phyloP scores from a whole-genome alignment of 1,140 invertebrate species.

The Drosophila santomea region DNA sequence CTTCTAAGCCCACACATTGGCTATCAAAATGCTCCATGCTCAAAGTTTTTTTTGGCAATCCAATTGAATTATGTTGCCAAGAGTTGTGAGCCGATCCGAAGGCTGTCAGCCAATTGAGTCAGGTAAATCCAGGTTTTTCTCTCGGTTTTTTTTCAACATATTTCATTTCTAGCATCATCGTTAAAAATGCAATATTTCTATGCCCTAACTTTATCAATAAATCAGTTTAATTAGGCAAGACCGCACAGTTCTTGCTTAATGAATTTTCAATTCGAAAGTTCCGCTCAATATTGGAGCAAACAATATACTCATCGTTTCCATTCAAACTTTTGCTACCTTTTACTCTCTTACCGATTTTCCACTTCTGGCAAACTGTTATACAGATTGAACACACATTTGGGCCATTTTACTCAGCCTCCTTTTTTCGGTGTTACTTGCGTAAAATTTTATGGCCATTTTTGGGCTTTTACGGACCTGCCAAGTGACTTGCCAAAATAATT shows the following conservation, averaged over 20 bases:
- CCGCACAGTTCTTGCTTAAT: slow-evolving; percentile 36
- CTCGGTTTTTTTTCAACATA: neutral
- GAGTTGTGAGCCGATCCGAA: slow-evolving; percentile 38
- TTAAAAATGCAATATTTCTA: slow-evolving; percentile 53
- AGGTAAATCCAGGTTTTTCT: slow-evolving; percentile 29
- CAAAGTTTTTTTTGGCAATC: slow-evolving; percentile 64
- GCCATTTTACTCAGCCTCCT: slow-evolving; percentile 24
- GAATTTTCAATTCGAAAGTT: slow-evolving; percentile 48
- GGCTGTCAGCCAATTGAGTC: slow-evolving; percentile 66
- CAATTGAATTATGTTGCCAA: slow-evolving; percentile 80
- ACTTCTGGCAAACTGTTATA: slow-evolving; percentile 57
- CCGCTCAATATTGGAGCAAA: slow-evolving; percentile 5
- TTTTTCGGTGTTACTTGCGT: slow-evolving; percentile 44
- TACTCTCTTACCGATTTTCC: slow-evolving; percentile 21
- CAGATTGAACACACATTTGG: slow-evolving; percentile 16
- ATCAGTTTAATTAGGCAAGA: slow-evolving; percentile 59
- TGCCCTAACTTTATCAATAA: slow-evolving; percentile 62
- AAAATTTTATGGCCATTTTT: slow-evolving; percentile 55
- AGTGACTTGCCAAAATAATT: slow-evolving; percentile 58
- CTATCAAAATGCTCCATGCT: slow-evolving; percentile 49
- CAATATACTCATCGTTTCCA: neutral
- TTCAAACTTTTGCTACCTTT: slow-evolving; percentile 2
- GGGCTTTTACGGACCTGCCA: slow-evolving; percentile 43
- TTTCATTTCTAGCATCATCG: neutral
- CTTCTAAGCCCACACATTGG: slow-evolving; percentile 40